Percentiles rank a stretch among this genome's conserved stretches.
Conservation (phyloP, 1,140 invertebrate species). For the Drosophila tani region DNA sequence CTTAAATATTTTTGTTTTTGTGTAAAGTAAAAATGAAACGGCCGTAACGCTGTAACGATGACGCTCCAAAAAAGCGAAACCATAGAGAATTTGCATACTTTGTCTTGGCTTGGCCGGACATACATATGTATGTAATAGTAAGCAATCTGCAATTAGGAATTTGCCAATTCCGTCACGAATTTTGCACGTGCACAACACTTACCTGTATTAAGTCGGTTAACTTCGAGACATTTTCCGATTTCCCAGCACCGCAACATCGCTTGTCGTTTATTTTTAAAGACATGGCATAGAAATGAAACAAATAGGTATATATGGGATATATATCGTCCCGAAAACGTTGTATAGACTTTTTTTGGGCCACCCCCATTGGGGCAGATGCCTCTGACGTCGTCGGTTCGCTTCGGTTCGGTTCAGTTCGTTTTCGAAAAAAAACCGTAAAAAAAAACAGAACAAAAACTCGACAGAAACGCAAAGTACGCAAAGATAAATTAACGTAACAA, state of each 20-base stretch:
- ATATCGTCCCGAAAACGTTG: slow-evolving; percentile 1
- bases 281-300: slow-evolving; percentile 24
- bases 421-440: background rate
- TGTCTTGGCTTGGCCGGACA: slow-evolving; percentile 24
- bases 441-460: background rate
- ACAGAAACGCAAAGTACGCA: slow-evolving; percentile 20
- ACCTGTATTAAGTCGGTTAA: slow-evolving; percentile 4
- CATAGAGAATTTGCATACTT: slow-evolving; percentile 57
- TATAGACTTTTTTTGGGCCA: slow-evolving; percentile 5
- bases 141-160: slow-evolving; percentile 57
- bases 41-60: slow-evolving; percentile 3
- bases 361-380: slow-evolving; percentile 57
- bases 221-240: slow-evolving; percentile 11
- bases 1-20: background rate
- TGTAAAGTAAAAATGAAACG: background rate
- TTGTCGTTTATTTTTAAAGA: slow-evolving; percentile 39
- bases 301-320: slow-evolving; percentile 11
- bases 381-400: slow-evolving; percentile 53
- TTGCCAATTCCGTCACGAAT: slow-evolving; percentile 73
- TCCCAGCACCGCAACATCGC: background rate
- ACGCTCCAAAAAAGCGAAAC: slow-evolving; percentile 45
- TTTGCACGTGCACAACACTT: slow-evolving; percentile 51
- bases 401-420: slow-evolving; percentile 20
- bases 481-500: slow-evolving; percentile 34
- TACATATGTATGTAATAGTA: slow-evolving; percentile 2